A percentile compares a stretch with the other conserved stretches of the same genome.
Evolutionary conservation across 2,113 vertebrate species (phyloP).

Genomic region (Dipodomys stephensi): DNA sequence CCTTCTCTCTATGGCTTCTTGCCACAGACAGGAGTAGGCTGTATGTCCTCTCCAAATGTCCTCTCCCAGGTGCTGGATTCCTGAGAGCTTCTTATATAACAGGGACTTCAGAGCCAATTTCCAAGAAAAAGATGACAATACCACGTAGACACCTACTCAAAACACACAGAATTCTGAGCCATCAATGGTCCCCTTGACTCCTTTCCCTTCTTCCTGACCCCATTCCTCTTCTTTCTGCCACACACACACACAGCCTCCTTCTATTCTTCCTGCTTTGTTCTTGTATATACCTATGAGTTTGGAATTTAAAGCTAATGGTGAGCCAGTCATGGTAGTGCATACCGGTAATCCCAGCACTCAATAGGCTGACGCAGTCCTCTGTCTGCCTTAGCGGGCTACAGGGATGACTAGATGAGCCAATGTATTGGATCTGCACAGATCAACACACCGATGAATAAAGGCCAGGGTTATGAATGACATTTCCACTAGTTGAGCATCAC

Average conservation of each 20-base stretch:
- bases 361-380: too few species aligned
- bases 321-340: too few species aligned
- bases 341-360: too few species aligned
- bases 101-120: neutral
- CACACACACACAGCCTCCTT: neutral
- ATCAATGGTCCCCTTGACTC: too few species aligned
- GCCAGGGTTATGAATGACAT: neutral
- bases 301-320: neutral
- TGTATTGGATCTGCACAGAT: neutral
- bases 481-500: neutral
- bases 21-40: neutral
- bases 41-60: neutral
- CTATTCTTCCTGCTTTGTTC: neutral
- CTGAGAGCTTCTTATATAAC: neutral
- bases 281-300: neutral
- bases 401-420: neutral
- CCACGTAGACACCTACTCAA: neutral
- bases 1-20: neutral
- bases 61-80: neutral
- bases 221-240: neutral
- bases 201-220: neutral
- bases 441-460: rapidly evolving
- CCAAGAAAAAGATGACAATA: neutral
- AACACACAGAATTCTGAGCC: neutral
- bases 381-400: too few species aligned